Evolutionary conservation across 53 echinoderm and acorn worm genomes (phyloP), one percentile per base, ranked within the genome.

Genomic region (Crossaster papposus): DNA sequence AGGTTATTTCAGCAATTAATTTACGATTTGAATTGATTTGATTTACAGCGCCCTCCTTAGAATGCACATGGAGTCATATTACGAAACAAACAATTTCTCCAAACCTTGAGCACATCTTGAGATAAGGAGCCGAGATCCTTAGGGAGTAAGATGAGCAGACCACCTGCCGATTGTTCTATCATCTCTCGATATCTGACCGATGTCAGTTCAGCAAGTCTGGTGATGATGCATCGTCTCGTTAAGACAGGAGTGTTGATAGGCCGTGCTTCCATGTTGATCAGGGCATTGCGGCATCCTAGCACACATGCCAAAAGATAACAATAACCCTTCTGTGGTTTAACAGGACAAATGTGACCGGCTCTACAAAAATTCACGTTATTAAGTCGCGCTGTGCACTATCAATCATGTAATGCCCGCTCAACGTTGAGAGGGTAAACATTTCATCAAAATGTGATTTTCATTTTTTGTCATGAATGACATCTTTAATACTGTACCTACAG

Each of bases 251-350:
- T 91, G 54, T 90, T 88, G 63, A 99, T 92, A 13, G 99, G 99
- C 0, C 96, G 91, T n/a, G 99, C 99, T 85, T 99, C 99, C 93
- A 99, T 93, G 91, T 99, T 99, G 50, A 99, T 92, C 31, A 99
- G 81, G 15, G 99, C 95, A 92, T 96, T 99, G 29, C 96, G 92
- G 36, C 99, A 96, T 50, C 99, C 99, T 97, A 79, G 9, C 9
- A 44, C 9, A 44, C 44, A 44, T 44, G 44, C 7, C 44, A 44
- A 44, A 44, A 44, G 44, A 44, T 44, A 44, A 44, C 5, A 44
- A 7, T 44, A 44, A 44, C 44, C 5, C 9, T 44, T 9, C 6
- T 44, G 5, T 44, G 5, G 44, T 9, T 38, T 38, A 38, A 38
- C 0, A 44, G 9, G 9, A 0, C 5, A 44, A 44, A 44, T 0